These are phyloP conservation scores for Pheosia gnoma DNA, from an alignment of 2,888 invertebrate genomes.

Conservation along the genomic window DNA sequence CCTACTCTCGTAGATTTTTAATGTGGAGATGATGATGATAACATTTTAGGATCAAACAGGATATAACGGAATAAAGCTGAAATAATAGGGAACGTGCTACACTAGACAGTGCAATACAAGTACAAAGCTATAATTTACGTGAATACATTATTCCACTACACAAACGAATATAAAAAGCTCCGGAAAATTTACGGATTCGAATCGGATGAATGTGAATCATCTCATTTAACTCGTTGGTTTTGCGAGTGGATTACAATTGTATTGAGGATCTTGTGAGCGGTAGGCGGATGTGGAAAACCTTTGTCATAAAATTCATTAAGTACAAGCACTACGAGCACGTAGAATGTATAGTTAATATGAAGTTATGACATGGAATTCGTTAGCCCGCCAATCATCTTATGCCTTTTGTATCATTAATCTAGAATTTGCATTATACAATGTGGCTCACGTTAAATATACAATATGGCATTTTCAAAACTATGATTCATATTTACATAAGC, in stretches of 20 bases:
- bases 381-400: too few relatives aligned
- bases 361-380: not conserved
- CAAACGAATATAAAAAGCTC: conserved; percentile 15
- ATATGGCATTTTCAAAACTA: not conserved
- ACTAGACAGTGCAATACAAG: not conserved
- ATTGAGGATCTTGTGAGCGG: conserved; percentile 13
- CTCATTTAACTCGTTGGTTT: conserved; percentile 10
- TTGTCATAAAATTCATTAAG: too few relatives aligned
- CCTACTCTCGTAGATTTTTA: too few relatives aligned
- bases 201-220: conserved; percentile 22
- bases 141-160: conserved; percentile 10
- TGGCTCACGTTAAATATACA: too few relatives aligned
- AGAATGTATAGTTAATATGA: not conserved
- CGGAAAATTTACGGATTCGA: conserved; percentile 15
- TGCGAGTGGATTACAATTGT: conserved; percentile 10
- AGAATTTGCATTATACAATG: too few relatives aligned
- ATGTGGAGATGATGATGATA: too few relatives aligned
- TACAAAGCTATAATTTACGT: conserved; percentile 13
- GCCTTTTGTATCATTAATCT: too few relatives aligned
- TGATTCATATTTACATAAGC: not conserved
- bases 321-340: too few relatives aligned
- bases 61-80: not conserved
- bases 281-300: conserved; percentile 10
- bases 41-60: not conserved
- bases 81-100: not conserved